These are phyloP conservation scores for Timema podura DNA, from an alignment of 2,888 invertebrate genomes.

Conservation along the genomic window DNA sequence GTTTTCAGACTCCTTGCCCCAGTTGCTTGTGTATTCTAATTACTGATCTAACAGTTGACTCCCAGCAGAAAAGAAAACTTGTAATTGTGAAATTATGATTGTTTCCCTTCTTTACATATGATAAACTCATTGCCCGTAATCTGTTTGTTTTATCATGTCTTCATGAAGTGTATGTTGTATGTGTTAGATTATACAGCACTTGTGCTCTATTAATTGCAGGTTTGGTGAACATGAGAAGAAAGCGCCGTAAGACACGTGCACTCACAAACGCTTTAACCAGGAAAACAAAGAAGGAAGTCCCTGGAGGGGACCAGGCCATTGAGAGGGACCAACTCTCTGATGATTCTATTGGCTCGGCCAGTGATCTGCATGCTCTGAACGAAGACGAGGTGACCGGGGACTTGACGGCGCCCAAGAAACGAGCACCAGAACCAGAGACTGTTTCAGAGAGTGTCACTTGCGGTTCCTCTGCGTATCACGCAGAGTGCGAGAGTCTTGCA, in stretches of 20 bases:
- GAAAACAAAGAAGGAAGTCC: conserved; percentile 3
- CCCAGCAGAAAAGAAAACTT: no score
- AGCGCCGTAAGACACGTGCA: background rate
- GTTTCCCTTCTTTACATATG: no score
- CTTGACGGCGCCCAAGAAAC: conserved; percentile 43
- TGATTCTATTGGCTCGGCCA: conserved; percentile 69
- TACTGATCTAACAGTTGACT: no score
- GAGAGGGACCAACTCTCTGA: conserved; percentile 44
- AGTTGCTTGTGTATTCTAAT: no score
- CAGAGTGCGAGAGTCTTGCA: conserved; percentile 66
- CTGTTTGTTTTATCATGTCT: no score
- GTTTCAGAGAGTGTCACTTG: conserved; percentile 59
- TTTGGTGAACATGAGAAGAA: background rate
- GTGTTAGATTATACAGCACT: no score
- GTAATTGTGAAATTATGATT: no score
- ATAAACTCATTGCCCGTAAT: no score
- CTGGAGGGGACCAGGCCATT: no score
- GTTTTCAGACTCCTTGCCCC: no score
- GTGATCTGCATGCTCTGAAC: conserved; percentile 59
- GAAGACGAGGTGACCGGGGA: conserved; percentile 48
- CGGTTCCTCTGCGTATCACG: conserved; percentile 65
- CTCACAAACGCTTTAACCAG: background rate
- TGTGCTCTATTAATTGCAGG: no score
- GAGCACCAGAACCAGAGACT: conserved; percentile 27
- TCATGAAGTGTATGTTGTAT: no score